A percentile compares a stretch with the other conserved stretches of the same genome.
These are phyloP conservation scores for Nematopogon swammerdamellus DNA, from an alignment of 2,888 invertebrate species.

Conservation along the genomic window DNA sequence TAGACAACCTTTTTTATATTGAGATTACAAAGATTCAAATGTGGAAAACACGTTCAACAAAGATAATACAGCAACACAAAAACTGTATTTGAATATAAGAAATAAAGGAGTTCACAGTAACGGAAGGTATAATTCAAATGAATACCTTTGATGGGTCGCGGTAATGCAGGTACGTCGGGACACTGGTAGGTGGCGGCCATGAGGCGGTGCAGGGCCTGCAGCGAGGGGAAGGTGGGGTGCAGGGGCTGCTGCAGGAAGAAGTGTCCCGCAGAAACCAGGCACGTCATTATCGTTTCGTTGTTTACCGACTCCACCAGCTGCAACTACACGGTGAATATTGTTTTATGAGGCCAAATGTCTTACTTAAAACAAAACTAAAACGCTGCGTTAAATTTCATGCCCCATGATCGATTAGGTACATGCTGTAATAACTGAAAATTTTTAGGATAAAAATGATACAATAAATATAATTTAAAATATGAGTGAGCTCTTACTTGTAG, in stretches of 20 bases:
- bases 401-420: constrained; percentile 28
- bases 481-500: constrained; percentile 59
- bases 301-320: constrained; percentile 88
- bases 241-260: constrained; percentile 94
- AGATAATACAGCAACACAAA: too few species aligned
- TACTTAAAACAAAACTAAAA: constrained; percentile 12
- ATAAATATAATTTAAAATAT: too few species aligned
- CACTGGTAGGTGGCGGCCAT: constrained; percentile 82
- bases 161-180: constrained; percentile 75
- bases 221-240: constrained; percentile 87
- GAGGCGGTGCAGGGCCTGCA: constrained; percentile 74
- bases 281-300: constrained; percentile 89
- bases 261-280: constrained; percentile 82
- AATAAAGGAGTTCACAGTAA: too few species aligned
- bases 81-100: too few species aligned
- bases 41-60: too few species aligned
- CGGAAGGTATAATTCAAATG: too few species aligned
- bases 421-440: too few species aligned
- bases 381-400: not conserved
- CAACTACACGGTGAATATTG: too few species aligned
- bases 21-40: too few species aligned
- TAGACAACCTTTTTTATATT: too few species aligned
- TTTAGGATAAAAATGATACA: too few species aligned
- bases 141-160: constrained; percentile 73
- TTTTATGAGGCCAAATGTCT: constrained; percentile 16